phyloP scores from a whole-genome alignment of 2,888 invertebrate genomes.

The Piscicola geometra region DNA sequence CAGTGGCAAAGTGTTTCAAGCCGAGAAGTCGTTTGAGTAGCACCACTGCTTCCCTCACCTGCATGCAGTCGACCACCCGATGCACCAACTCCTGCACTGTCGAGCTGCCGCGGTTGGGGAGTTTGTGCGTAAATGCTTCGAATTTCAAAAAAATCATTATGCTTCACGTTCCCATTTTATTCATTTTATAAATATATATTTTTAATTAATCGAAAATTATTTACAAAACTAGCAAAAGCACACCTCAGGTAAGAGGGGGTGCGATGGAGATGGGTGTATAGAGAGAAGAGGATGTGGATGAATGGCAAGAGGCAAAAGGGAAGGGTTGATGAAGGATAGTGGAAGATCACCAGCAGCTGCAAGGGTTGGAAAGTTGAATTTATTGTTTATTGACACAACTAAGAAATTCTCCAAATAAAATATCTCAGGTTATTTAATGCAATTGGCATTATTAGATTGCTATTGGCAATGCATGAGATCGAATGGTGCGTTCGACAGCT shows the following conservation, averaged over 20 bases:
- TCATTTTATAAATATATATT: too few species aligned
- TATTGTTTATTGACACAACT: too few species aligned
- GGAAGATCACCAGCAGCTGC: conserved; percentile 10
- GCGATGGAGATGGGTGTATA: not conserved
- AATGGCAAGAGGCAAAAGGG: not conserved
- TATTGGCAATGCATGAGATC: not conserved
- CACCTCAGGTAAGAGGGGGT: not conserved
- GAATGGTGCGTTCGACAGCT: not conserved
- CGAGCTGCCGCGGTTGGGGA: too few species aligned
- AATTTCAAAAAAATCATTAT: too few species aligned
- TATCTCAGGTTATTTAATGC: too few species aligned
- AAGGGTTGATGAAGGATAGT: not conserved
- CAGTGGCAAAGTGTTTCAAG: too few species aligned
- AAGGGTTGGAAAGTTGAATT: not conserved
- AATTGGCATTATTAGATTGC: too few species aligned
- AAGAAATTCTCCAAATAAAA: too few species aligned
- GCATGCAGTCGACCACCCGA: not conserved
- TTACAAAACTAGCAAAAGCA: not conserved
- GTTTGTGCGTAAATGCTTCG: too few species aligned
- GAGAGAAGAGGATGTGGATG: not conserved
- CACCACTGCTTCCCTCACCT: not conserved
- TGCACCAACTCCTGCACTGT: not conserved
- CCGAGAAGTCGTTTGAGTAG: not conserved
- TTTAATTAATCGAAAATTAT: too few species aligned
- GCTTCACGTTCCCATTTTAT: too few species aligned